These are phyloP conservation scores for Hormiphora californensis DNA, from an alignment of 37 sponge, comb jelly and placozoan species.

Conservation along the genomic window DNA sequence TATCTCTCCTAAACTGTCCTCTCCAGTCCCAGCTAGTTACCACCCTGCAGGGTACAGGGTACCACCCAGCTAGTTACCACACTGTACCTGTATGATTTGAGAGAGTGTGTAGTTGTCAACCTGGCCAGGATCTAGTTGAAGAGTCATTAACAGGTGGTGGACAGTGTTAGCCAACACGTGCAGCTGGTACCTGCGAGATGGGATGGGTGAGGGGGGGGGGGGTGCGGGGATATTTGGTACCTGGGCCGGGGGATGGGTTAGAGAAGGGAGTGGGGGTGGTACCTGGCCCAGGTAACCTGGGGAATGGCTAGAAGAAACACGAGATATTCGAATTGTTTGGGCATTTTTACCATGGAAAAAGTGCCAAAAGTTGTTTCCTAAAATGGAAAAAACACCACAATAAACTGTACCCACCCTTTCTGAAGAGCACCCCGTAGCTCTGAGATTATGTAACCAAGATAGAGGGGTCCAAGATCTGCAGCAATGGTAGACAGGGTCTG, in stretches of 20 bases:
- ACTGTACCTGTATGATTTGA: neutral
- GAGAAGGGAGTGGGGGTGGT: too few relatives aligned
- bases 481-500: slow-evolving; percentile 36
- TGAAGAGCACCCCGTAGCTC: slow-evolving; percentile 15
- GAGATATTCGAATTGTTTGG: too few relatives aligned
- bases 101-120: slow-evolving; percentile 1
- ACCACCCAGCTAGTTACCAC: neutral
- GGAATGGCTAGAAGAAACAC: too few relatives aligned
- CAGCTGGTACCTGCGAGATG: slow-evolving; percentile 5
- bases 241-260: too few relatives aligned
- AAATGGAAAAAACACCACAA: too few relatives aligned
- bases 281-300: too few relatives aligned
- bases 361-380: too few relatives aligned
- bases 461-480: neutral
- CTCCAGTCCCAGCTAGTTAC: too few relatives aligned
- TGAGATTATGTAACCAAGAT: slow-evolving; percentile 18
- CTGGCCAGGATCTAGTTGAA: neutral
- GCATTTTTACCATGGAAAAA: too few relatives aligned
- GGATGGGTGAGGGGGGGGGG: neutral
- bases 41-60: too few relatives aligned
- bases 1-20: too few relatives aligned
- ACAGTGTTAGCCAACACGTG: slow-evolving; percentile 29
- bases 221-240: too few relatives aligned
- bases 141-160: slow-evolving; percentile 10
- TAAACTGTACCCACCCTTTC: neutral